Percentiles rank a stretch among this genome's conserved stretches.
These are phyloP conservation scores for Drosophila anomalata DNA, from an alignment of 2,888 invertebrate genomes.

Conservation along the genomic window DNA sequence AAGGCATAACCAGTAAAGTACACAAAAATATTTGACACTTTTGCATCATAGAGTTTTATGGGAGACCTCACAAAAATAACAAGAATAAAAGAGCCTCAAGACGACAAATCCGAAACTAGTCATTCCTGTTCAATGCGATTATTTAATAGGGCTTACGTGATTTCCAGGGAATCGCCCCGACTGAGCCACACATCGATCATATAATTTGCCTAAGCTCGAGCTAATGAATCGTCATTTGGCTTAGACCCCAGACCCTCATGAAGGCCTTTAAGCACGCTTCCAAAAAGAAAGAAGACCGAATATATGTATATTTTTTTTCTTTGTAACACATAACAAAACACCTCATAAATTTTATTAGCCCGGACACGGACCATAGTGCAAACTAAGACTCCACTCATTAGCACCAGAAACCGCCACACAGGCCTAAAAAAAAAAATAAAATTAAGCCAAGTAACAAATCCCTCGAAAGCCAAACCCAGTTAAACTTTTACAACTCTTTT, in stretches of 20 bases:
- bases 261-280: conserved; percentile 54
- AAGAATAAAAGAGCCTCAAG: conserved; percentile 34
- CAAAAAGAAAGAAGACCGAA: conserved; percentile 20
- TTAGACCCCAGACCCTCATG: conserved; percentile 16
- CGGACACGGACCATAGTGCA: conserved; percentile 30
- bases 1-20: conserved; percentile 54
- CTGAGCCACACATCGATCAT: conserved; percentile 63
- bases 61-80: conserved; percentile 4
- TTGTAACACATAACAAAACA: conserved; percentile 73
- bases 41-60: conserved; percentile 53
- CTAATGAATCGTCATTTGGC: conserved; percentile 64
- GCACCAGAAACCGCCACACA: conserved; percentile 30
- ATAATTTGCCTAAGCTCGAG: conserved; percentile 61
- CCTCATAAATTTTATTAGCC: conserved; percentile 72
- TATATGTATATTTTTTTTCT: conserved; percentile 11
- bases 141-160: conserved; percentile 54
- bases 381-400: conserved; percentile 62
- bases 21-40: conserved; percentile 66
- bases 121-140: conserved; percentile 59
- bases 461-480: conserved; percentile 37
- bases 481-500: conserved; percentile 47
- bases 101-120: conserved; percentile 62
- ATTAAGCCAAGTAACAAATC: conserved; percentile 41
- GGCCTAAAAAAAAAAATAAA: conserved; percentile 10
- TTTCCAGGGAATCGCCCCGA: conserved; percentile 47